Evolutionary conservation across 2,888 invertebrate genomes (phyloP), one percentile per base, ranked within the genome.

Genomic region (Phortica magna): DNA sequence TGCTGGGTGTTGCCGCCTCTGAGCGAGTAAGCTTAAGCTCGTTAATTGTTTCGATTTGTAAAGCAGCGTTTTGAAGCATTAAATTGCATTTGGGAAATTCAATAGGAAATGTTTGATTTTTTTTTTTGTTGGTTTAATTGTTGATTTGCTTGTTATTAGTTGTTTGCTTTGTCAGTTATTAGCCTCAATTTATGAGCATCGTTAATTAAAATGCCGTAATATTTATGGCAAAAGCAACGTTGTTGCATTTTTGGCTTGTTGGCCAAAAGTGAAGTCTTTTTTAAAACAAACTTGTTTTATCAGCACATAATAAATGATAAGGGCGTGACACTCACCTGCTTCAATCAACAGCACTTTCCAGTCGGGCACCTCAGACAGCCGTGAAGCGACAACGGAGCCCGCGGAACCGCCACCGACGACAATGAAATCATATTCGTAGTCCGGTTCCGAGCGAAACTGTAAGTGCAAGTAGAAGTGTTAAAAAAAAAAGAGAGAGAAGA

Each of bases 271-370:
- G 31, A 31, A 31, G 31, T 0, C 3, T 4, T 31, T 31, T 31
- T 31, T 31, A 31, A 4, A 9, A 48, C 48, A 48, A 48, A 48
- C 31, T 31, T 31, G 31, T 4, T 31, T 31, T 48, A 7, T 48
- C 48, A 48, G 14, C 48, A 48, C 48, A 48, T 12, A 48, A 48
- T 48, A 6, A 48, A 48, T 48, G 9, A 48, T 12, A 7, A 31
- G 31, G 31, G 31, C 2, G 31, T 31, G 5, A 70, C 76, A 89
- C 90, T 90, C 90, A 92, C 92, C 92, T 77, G 92, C 92, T 89
- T 92, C 92, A 80, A 92, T 90, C 74, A 92, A 88, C 78, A 92
- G 82, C 83, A 92, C 91, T 86, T 91, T 91, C 91, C 91, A 92
- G 76, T 91, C 88, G 68, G 91, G 86, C 76, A 91, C 89, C 88